Base-by-base conservation (phyloP, 1,140 invertebrate genomes). In the Aphaenogaster rudis region DNA sequence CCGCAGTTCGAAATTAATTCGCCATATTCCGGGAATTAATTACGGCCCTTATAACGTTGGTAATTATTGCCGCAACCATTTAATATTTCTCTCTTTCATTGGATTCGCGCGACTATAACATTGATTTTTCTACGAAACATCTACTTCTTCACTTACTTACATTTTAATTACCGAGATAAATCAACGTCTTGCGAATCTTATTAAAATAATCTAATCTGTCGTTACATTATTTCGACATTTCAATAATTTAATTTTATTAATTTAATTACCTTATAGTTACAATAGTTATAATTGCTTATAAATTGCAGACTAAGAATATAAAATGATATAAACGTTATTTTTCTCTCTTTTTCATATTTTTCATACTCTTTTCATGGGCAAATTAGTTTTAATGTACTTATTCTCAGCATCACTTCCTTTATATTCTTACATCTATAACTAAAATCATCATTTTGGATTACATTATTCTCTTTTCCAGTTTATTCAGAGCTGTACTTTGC, bases 1-100 rank as follows among this genome's bases (percentile, higher is more conserved):
- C 80, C 80, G 80, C 80, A 61, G 42, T 84, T 84, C 69, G 80
- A 84, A 84, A 76, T 84, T 84, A 84, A 76, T 84, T 82, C 67
- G 80, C 80, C 67, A 28, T 74, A 67, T 67, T 74, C 39, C 42
- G 45, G 80, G 21, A 84, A 84, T 84, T 84, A 84, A 84, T 84
- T 84, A 84, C 80, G 54, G 67, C 33, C 50, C 69, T 84, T 84
- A 74, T 74, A 84, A 84, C 54, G 69, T 61, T 76, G 57, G 69
- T 76, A 84, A 84, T 84, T 84, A 84, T 84, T 84, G 42, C 66
- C 54, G 42, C 42, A 61, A 39, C 52, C 69, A 63, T 76, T 84
- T 84, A 74, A 54, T 39, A 45, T 59, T 74, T 82, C 52, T 39
- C 67, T 57, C 52, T 74, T 76, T 84, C 42, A 61, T 48, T 76